Evolutionary conservation across 2,888 invertebrate genomes (phyloP).

Genomic region (Alloplasta piceator): DNA sequence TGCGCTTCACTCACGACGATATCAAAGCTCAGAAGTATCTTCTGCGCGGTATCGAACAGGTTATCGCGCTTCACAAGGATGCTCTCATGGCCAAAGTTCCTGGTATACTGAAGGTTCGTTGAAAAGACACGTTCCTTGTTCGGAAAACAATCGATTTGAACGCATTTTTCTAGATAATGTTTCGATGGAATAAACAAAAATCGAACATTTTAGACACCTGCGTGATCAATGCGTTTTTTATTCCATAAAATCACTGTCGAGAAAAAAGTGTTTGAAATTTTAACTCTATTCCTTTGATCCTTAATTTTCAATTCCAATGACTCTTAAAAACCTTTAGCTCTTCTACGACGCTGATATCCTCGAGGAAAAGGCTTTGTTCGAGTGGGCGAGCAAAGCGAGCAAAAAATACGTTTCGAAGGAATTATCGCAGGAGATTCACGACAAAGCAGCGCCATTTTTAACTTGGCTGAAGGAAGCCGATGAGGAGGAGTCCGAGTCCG

Average conservation of each 20-base stretch:
- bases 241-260: too few relatives aligned
- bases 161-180: too few relatives aligned
- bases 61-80: constrained; percentile 92
- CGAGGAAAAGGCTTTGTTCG: constrained; percentile 96
- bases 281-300: too few relatives aligned
- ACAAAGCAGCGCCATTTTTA: constrained; percentile 96
- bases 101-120: constrained; percentile 91
- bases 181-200: too few relatives aligned
- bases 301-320: too few relatives aligned
- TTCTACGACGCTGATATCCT: constrained; percentile 98
- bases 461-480: constrained; percentile 99
- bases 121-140: constrained; percentile 5
- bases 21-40: constrained; percentile 95
- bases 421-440: constrained; percentile 95
- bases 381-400: constrained; percentile 97
- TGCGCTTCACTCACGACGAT: constrained; percentile 93
- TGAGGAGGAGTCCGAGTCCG: constrained; percentile 94
- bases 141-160: too few relatives aligned
- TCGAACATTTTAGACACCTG: too few relatives aligned
- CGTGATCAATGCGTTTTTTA: too few relatives aligned
- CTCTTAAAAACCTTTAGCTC: constrained; percentile 84
- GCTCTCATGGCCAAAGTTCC: constrained; percentile 94
- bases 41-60: constrained; percentile 97
- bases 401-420: constrained; percentile 98
- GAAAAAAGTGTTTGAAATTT: too few relatives aligned